A percentile compares a stretch with the other conserved stretches of the same genome.
phyloP scores from a whole-genome alignment of 1,140 invertebrate species.

The Drosophila prosaltans region DNA sequence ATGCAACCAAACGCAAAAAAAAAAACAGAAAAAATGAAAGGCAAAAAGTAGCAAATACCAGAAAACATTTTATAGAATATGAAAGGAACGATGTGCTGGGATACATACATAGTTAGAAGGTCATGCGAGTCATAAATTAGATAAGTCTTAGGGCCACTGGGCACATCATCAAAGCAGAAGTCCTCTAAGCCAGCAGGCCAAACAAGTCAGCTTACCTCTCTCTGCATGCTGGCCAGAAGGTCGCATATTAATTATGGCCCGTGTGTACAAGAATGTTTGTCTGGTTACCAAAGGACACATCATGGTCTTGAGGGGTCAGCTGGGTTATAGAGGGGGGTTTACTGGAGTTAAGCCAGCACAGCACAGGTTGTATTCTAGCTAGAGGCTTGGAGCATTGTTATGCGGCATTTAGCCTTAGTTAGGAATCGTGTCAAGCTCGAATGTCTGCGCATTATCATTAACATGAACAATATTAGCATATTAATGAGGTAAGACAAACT shows the following conservation, averaged over 20 bases:
- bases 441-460: constrained; percentile 22
- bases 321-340: neutral
- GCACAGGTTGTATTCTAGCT: constrained; percentile 2
- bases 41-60: neutral
- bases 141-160: neutral
- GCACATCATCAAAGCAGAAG: constrained; percentile 1
- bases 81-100: neutral
- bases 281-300: neutral
- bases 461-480: constrained; percentile 21
- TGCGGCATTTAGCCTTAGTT: constrained; percentile 14
- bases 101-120: neutral
- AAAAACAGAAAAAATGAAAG: neutral
- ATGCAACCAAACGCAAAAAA: neutral
- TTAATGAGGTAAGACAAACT: constrained; percentile 28
- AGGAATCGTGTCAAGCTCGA: constrained; percentile 7
- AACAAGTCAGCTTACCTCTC: constrained; percentile 1
- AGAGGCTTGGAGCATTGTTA: constrained; percentile 12
- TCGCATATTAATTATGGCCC: constrained; percentile 15
- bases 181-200: constrained; percentile 1
- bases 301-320: neutral
- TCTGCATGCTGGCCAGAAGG: constrained; percentile 13
- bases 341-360: neutral
- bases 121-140: constrained; percentile 9
- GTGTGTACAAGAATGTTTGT: neutral
- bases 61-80: neutral